phyloP scores from a whole-genome alignment of 2,888 invertebrate genomes.

The Hirtodrosophila alboralis region DNA sequence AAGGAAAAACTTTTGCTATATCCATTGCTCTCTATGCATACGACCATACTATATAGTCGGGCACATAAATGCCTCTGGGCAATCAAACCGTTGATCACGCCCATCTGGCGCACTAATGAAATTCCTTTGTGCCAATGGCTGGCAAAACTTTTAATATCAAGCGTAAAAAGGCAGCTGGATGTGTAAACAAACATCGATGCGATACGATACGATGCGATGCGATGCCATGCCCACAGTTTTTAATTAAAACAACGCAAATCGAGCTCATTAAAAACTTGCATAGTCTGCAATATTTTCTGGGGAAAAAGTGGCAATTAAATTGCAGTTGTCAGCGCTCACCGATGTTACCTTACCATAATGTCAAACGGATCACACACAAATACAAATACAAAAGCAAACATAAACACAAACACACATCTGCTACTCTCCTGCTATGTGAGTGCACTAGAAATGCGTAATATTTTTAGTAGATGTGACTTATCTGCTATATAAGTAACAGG shows the following conservation, averaged over 20 bases:
- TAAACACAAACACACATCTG: constrained; percentile 2
- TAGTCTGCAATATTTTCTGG: constrained; percentile 42
- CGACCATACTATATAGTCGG: no score
- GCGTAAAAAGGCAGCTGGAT: constrained; percentile 40
- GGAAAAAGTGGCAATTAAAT: constrained; percentile 48
- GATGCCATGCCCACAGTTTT: constrained; percentile 46
- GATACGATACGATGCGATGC: no score
- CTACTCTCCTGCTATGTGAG: no score
- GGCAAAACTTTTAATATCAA: constrained; percentile 53
- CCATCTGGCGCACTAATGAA: constrained; percentile 67
- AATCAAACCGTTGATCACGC: constrained; percentile 46
- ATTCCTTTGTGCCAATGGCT: constrained; percentile 49
- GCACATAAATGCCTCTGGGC: constrained; percentile 9
- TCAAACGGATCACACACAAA: constrained; percentile 48
- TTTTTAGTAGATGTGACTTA: no score
- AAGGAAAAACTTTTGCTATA: constrained; percentile 47
- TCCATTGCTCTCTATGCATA: constrained; percentile 27
- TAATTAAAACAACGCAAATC: constrained; percentile 67
- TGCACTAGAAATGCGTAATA: no score
- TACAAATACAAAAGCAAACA: constrained; percentile 9
- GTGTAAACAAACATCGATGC: constrained; percentile 44
- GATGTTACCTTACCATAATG: constrained; percentile 57
- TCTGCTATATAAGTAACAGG: no score
- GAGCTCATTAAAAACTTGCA: constrained; percentile 71
- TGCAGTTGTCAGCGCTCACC: constrained; percentile 47